Percentiles rank a stretch among this genome's conserved stretches.
phyloP scores from a whole-genome alignment of 2,113 vertebrate genomes.

The Corythoichthys haematopterus region DNA sequence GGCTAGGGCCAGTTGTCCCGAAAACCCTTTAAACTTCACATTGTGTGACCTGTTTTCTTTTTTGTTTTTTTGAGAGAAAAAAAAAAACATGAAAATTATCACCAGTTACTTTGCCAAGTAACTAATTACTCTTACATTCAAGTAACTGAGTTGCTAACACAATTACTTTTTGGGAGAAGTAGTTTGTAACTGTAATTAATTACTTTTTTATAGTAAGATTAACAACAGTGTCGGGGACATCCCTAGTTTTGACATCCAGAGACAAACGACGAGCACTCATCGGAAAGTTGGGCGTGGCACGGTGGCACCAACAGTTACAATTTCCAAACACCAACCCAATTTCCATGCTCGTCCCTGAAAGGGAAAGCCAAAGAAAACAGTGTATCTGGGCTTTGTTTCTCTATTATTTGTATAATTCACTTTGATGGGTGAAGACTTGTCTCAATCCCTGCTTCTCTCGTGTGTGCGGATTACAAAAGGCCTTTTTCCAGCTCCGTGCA shows the following conservation, averaged over 20 bases:
- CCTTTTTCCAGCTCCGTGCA: constrained; percentile 68
- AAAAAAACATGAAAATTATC: too few relatives aligned
- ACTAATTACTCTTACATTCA: too few relatives aligned
- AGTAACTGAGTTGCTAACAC: too few relatives aligned
- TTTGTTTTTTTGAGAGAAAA: too few relatives aligned
- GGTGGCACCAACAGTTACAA: constrained; percentile 42
- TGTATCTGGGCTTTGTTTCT: constrained; percentile 74
- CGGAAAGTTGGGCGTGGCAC: constrained; percentile 41
- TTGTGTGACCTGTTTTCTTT: too few relatives aligned
- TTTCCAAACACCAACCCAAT: constrained; percentile 45
- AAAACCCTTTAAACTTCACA: too few relatives aligned
- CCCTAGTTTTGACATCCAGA: constrained; percentile 13
- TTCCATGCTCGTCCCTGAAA: constrained; percentile 33
- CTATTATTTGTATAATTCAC: constrained; percentile 66
- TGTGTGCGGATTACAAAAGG: constrained; percentile 70
- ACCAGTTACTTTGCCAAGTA: too few relatives aligned
- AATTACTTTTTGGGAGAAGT: too few relatives aligned
- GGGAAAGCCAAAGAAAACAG: constrained; percentile 27
- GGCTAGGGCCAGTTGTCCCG: too few relatives aligned
- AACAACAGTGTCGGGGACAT: too few relatives aligned
- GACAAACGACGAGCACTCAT: constrained; percentile 20
- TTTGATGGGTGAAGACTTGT: constrained; percentile 74
- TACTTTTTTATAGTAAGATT: too few relatives aligned
- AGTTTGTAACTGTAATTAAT: too few relatives aligned
- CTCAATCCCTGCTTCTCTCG: constrained; percentile 67